These are phyloP conservation scores for Drosophila stalkeri DNA, from an alignment of 2,888 invertebrate genomes.

Conservation along the genomic window DNA sequence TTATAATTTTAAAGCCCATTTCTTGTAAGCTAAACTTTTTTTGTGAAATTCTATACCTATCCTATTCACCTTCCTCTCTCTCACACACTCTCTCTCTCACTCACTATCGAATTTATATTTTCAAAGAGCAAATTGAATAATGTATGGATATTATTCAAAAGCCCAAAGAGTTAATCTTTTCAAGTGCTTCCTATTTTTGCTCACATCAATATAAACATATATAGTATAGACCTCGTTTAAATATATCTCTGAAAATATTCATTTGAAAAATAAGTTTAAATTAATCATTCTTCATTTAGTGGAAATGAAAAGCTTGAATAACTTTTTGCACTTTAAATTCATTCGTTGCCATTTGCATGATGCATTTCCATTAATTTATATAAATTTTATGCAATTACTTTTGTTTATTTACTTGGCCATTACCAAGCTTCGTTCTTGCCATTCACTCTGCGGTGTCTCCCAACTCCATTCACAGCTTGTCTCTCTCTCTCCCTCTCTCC, in stretches of 20 bases:
- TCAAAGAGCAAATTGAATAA: background rate
- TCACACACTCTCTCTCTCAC: no score
- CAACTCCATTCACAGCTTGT: conserved; percentile 25
- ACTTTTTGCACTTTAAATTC: conserved; percentile 72
- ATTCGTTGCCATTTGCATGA: conserved; percentile 67
- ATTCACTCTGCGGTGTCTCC: conserved; percentile 44
- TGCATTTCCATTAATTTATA: conserved; percentile 79
- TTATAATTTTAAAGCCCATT: background rate
- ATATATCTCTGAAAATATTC: background rate
- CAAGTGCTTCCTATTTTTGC: background rate
- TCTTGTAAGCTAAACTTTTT: background rate
- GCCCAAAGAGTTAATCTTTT: background rate
- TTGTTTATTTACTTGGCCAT: conserved; percentile 78
- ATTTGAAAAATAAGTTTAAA: conserved; percentile 2
- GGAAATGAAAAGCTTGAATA: conserved; percentile 41
- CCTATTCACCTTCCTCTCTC: background rate
- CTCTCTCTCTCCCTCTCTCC: background rate
- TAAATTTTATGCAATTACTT: conserved; percentile 79
- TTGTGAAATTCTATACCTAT: no score
- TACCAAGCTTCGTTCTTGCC: conserved; percentile 27
- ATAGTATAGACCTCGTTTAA: background rate
- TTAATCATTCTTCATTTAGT: conserved; percentile 20
- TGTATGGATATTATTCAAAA: conserved; percentile 2
- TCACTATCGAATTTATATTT: no score
- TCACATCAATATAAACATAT: background rate